Evolutionary conservation across 2,888 invertebrate species (phyloP).

Genomic region (Eupeodes latifasciatus): DNA sequence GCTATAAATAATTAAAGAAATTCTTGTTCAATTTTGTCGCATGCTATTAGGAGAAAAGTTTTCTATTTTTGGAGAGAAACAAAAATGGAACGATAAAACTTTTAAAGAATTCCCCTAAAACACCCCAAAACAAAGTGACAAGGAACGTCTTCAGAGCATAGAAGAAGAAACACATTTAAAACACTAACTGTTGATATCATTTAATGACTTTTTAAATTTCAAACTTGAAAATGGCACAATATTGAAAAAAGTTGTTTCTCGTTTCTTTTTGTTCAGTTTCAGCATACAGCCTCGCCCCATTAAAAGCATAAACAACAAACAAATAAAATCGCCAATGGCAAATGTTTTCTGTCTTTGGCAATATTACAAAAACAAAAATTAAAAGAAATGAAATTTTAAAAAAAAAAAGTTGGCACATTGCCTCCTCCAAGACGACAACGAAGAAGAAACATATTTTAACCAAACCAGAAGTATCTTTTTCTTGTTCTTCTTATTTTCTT

Average conservation of each 20-base stretch:
- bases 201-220: slow-evolving; percentile 22
- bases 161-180: neutral
- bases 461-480: slow-evolving; percentile 3
- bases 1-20: slow-evolving; percentile 32
- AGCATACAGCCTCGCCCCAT: neutral
- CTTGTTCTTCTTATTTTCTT: neutral
- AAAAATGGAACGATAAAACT: too few relatives aligned
- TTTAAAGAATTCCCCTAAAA: too few relatives aligned
- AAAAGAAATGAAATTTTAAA: neutral
- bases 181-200: slow-evolving; percentile 11
- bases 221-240: neutral
- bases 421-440: slow-evolving; percentile 15
- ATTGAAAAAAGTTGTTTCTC: slow-evolving; percentile 2
- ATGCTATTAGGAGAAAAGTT: neutral
- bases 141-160: neutral
- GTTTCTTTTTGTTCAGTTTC: too few relatives aligned
- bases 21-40: slow-evolving; percentile 22
- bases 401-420: slow-evolving; percentile 30
- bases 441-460: slow-evolving; percentile 8
- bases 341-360: slow-evolving; percentile 35
- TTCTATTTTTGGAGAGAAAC: neutral
- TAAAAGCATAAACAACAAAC: slow-evolving; percentile 25
- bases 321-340: slow-evolving; percentile 35
- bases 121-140: too few relatives aligned
- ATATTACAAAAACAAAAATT: slow-evolving; percentile 7